Base-by-base conservation (phyloP, 1,140 invertebrate genomes). In the Neocloeon triangulifer region DNA sequence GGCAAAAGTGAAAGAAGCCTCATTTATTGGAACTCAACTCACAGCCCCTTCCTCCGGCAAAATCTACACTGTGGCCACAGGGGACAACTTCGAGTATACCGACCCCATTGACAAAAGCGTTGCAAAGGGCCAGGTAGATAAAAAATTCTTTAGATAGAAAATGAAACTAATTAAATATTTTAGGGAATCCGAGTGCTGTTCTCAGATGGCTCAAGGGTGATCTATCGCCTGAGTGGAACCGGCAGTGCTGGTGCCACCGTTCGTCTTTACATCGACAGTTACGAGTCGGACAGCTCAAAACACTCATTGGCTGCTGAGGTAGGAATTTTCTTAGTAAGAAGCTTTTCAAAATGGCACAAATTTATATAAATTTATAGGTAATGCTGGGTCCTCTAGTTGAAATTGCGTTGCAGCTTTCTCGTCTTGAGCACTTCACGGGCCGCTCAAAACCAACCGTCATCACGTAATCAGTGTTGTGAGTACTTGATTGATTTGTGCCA, bases 191-290 rank as follows among this genome's bases (percentile, higher is more conserved):
- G 91, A 39, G 71, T 99, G 28, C 61, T 95, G 23, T 96, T 98
- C 50, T 69, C 73, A 40, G 88, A 96, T 54, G 86, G 84, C 19
- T 91, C 88, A 2, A 64, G 94, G 22, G 69, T 97, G 39, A 76
- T 99, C 34, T 76, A 80, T 51, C 68, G 95, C 28, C 61, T 99
- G 25, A 95, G 88, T 51, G 95, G 95, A 30, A 99, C 95, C 5
- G 95, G 95, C 38, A 94, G 86, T 51, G 79, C 77, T 34, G 92
- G 94, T 5, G 92, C 92, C 10, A 98, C 95, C 10, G 79, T 99
- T 40, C 67, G 94, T 32, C 46, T 97, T 15, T 97, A 97, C 50
- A 71, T 92, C 37, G 92, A 92, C 49, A 77, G 73, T 34, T 89
- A 85, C 50, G 78, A 85, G 42, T 62, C 62, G 21, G 67, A 73